Base-by-base conservation (phyloP, 2,888 invertebrate species). In the Bhutanitis thaidina region DNA sequence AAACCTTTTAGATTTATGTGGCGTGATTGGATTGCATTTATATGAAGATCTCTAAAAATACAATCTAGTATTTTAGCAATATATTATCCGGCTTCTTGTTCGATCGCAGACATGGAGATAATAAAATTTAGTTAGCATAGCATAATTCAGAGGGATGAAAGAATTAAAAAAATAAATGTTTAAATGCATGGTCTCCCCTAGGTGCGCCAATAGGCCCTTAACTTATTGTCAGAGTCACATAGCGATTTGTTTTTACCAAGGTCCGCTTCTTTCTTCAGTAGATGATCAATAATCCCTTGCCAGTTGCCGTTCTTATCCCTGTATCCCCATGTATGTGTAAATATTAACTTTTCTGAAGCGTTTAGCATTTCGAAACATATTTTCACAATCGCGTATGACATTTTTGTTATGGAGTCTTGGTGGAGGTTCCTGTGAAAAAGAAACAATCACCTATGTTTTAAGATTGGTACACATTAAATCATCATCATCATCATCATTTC, bases 281-380 rank as follows among this genome's bases (percentile, higher is more conserved):
- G 59, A 49, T 77, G 69, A 38, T 85, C 77, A 0, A 86, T 67
- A 1, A 88, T 59, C 0, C 88, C 88, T 41, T 82, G 77, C 86
- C 86, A 89, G 50, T 76, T 78, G 0, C 88, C 88, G 30, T 85
- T 64, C 60, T 81, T 81, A 56, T 84, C 87, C 27, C 65, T 69
- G 27, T 88, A 88, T 0, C 88, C 88, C 88, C 88, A 89, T 0
- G 86, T 85, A 55, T 78, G 70, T 0, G 87, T 85, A 49, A 84
- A 88, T 9, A 79, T 53, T 1, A 73, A 55, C 25, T 64, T 70
- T 38, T 84, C 81, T 0, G 81, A 74, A 0, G 84, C 77, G 43
- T 89, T 89, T 43, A 88, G 60, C 85, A 87, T 85, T 15, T 81
- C 74, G 48, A 88, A 82, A 59, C 88, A 87, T n/a, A 85, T 74